Conservation (phyloP, 2,797 vertebrate species). For the Thamnophis elegans region DNA sequence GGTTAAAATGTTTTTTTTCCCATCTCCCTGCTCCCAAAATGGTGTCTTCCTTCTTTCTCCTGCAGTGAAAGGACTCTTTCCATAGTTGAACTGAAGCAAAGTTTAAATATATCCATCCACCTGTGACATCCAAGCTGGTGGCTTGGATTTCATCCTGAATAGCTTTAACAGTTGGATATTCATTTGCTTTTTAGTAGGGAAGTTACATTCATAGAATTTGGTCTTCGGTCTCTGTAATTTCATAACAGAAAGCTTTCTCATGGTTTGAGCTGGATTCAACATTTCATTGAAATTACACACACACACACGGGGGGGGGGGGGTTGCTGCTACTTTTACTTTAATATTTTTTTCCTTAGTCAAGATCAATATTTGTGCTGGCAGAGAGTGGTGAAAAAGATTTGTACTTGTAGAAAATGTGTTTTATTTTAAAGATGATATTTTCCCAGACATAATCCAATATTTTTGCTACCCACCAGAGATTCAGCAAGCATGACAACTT, state of each 20-base stretch:
- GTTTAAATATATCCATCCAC: background rate
- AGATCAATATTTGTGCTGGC: background rate
- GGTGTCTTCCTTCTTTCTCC: background rate
- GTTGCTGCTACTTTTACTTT: background rate
- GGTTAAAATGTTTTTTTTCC: background rate
- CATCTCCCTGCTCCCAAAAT: background rate
- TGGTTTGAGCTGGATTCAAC: background rate
- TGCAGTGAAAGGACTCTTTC: background rate
- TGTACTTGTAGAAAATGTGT: background rate
- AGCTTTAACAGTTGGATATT: background rate
- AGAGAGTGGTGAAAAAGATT: background rate
- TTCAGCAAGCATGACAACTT: background rate
- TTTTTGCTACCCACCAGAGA: background rate
- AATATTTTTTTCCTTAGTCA: background rate
- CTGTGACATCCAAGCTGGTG: background rate
- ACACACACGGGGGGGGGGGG: background rate
- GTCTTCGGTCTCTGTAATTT: background rate
- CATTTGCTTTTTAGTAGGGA: background rate
- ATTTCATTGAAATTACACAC: background rate
- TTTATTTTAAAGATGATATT: background rate
- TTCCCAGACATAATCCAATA: slow-evolving; percentile 1
- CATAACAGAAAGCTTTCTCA: background rate
- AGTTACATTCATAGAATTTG: background rate
- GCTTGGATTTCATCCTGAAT: background rate
- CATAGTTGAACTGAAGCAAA: background rate